Base-by-base conservation (phyloP, 2,888 invertebrate genomes). In the Cistogaster globosa region DNA sequence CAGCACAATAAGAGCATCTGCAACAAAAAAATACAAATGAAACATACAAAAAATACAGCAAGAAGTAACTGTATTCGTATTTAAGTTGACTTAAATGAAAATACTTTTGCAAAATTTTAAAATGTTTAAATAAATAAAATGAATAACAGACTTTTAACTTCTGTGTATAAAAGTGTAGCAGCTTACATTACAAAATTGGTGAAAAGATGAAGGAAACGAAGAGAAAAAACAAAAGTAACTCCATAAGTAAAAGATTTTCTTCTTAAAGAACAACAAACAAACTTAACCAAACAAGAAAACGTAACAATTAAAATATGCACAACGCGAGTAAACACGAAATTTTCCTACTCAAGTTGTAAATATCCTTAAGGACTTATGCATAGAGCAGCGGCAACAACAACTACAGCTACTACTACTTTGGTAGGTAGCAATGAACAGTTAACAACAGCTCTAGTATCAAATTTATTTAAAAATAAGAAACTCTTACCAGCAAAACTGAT, bases 271-370 rank as follows among this genome's bases (percentile, higher is more conserved):
- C 51, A 42, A 67, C 67, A 81, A 76, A 75, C 86, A 87, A 89
- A 88, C 88, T 87, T 88, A 87, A 87, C 88, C 72, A 72, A 78
- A 78, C 62, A 85, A 85, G 82, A 75, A 90, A 90, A 90, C 89
- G 88, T 90, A 90, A 90, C 91, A 91, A 91, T 91, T 91, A 91
- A 91, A 91, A 91, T 91, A 91, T 91, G 91, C 91, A 91, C 91
- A 91, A 91, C 91, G 91, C 89, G 90, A 91, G 91, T 91, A 91
- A 91, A 91, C 90, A 91, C 53, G 89, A 90, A 78, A 77, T 79
- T 72, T 83, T 77, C 80, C 63, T 91, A 90, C 90, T 90, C 88
- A 90, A 90, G 91, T 88, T 90, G 91, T 88, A 91, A 91, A 91
- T 91, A 91, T 91, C 91, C 91, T 91, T 88, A 87, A 91, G 91